Conservation (phyloP, 2,113 vertebrate genomes). For the Coptodon bakossiorum region DNA sequence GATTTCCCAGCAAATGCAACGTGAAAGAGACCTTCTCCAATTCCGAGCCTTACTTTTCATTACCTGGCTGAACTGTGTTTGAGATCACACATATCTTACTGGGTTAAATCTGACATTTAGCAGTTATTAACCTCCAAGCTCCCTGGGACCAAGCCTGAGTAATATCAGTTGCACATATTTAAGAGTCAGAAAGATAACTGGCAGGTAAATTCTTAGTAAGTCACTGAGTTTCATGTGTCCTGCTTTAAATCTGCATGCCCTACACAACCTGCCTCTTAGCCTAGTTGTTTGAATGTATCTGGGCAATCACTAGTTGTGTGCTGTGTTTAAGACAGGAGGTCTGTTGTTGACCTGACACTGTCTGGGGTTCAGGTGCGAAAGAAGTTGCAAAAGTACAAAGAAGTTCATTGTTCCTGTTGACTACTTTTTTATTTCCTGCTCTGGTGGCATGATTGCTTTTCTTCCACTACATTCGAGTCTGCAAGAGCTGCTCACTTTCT, state of each 20-base stretch:
- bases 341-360: not conserved
- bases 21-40: not conserved
- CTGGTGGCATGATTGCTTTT: not conserved
- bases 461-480: not conserved
- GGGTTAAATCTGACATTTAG: not conserved
- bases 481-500: not conserved
- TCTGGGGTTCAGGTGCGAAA: not conserved
- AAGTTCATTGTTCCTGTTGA: not conserved
- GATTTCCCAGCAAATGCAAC: not conserved
- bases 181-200: not conserved
- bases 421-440: not conserved
- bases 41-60: not conserved
- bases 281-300: not conserved
- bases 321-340: not conserved
- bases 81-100: rapidly evolving
- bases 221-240: not conserved
- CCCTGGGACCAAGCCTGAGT: not conserved
- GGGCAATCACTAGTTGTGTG: not conserved
- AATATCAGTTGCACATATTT: not conserved
- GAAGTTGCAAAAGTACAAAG: not conserved
- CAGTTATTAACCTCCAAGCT: not conserved
- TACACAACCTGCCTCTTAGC: not conserved
- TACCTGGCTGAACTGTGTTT: not conserved
- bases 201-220: not conserved
- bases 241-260: rapidly evolving